A percentile compares a stretch with the other conserved stretches of the same genome.
Evolutionary conservation across 2,113 vertebrate species (phyloP).

Genomic region (Elaphurus davidianus): DNA sequence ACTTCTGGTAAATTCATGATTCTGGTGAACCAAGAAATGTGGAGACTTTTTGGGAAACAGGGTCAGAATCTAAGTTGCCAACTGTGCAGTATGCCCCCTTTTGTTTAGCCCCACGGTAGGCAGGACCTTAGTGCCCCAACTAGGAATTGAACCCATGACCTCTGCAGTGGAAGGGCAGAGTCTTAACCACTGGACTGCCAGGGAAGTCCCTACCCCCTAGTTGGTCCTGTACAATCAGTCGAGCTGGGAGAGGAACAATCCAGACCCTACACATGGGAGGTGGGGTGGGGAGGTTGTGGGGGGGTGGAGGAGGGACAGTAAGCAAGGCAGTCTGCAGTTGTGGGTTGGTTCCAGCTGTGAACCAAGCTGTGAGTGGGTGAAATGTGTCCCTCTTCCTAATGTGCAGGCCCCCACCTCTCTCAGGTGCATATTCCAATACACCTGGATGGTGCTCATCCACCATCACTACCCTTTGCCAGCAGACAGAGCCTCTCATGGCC

Average conservation of each 20-base stretch:
- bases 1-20: background rate
- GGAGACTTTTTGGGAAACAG: background rate
- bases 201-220: background rate
- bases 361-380: background rate
- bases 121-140: background rate
- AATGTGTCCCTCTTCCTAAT: background rate
- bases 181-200: background rate
- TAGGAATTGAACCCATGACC: background rate
- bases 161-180: background rate
- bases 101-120: background rate
- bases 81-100: fast-evolving
- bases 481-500: background rate
- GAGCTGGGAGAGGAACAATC: background rate
- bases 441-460: background rate
- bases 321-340: background rate
- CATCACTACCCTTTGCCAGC: fast-evolving
- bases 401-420: background rate
- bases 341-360: background rate
- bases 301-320: background rate
- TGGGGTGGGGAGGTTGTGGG: background rate
- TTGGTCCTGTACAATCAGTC: background rate
- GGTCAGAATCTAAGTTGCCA: background rate
- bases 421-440: background rate
- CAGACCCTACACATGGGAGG: background rate
- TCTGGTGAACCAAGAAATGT: background rate